Evolutionary conservation across 37 sponge, comb jelly and placozoan genomes (phyloP).

Genomic region (Haliclona indistincta): DNA sequence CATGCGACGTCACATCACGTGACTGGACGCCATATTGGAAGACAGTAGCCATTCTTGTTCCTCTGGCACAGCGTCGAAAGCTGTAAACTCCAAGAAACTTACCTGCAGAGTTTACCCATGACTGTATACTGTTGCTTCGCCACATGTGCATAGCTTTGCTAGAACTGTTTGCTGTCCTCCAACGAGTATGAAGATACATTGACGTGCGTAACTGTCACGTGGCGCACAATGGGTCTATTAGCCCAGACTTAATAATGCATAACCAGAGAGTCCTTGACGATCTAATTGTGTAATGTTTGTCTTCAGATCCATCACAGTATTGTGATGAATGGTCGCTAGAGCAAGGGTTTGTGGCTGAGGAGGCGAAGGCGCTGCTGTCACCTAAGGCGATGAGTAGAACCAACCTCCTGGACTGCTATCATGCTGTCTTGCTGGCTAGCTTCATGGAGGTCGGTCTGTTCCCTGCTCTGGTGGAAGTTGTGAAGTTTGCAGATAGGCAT

Average conservation of each 20-base stretch:
- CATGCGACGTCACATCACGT: too few relatives aligned
- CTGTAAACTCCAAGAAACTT: too few relatives aligned
- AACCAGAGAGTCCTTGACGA: too few relatives aligned
- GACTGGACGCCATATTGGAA: too few relatives aligned
- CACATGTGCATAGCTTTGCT: not conserved
- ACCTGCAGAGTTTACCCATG: too few relatives aligned
- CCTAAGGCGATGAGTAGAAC: constrained; percentile 47
- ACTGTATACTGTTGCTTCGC: too few relatives aligned
- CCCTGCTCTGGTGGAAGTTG: constrained; percentile 34
- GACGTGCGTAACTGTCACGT: too few relatives aligned
- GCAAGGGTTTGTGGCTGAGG: constrained; percentile 80
- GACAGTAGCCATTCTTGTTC: too few relatives aligned
- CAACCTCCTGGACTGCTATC: constrained; percentile 68
- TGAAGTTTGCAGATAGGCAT: constrained; percentile 10
- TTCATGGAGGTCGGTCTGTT: constrained; percentile 41
- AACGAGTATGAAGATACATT: constrained; percentile 2
- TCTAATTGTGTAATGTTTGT: too few relatives aligned
- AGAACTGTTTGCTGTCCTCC: not conserved
- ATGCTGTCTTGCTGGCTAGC: constrained; percentile 51
- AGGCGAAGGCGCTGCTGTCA: constrained; percentile 67
- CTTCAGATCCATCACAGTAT: constrained; percentile 53
- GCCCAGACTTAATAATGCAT: not conserved
- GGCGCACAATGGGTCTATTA: too few relatives aligned
- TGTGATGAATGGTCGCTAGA: constrained; percentile 54
- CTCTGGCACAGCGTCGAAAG: too few relatives aligned